Evolutionary conservation across 2,888 invertebrate genomes (phyloP).

Genomic region (Leptinotarsa juncta): DNA sequence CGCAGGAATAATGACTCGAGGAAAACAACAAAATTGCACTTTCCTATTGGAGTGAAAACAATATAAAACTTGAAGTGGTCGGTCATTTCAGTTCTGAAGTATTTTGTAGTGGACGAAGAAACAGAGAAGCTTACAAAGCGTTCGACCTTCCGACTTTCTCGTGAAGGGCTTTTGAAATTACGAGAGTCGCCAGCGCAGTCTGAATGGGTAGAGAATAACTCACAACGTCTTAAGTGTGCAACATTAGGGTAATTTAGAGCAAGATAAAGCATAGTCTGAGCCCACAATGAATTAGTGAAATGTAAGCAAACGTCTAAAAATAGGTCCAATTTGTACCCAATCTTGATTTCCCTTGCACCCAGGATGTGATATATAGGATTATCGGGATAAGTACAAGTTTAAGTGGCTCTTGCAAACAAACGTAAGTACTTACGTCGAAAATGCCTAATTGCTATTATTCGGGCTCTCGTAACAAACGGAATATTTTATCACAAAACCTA

Average conservation of each 20-base stretch:
- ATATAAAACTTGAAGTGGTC: constrained; percentile 37
- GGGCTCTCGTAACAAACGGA: too few species aligned
- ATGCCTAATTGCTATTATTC: constrained; percentile 48
- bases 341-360: constrained; percentile 54
- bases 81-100: constrained; percentile 43
- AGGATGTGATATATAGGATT: constrained; percentile 56
- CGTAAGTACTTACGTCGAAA: constrained; percentile 50
- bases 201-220: constrained; percentile 50
- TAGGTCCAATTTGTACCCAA: constrained; percentile 53
- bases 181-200: constrained; percentile 35
- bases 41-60: constrained; percentile 27
- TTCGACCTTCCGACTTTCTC: constrained; percentile 38
- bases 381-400: constrained; percentile 54
- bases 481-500: too few species aligned
- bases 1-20: neutral
- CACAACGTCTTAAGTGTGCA: constrained; percentile 52
- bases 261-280: constrained; percentile 54
- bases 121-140: constrained; percentile 37
- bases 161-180: constrained; percentile 41
- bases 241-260: constrained; percentile 54
- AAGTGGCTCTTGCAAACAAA: constrained; percentile 49
- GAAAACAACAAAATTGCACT: constrained; percentile 15
- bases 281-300: constrained; percentile 54
- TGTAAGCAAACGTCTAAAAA: constrained; percentile 55
- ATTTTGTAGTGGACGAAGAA: constrained; percentile 41